Evolutionary conservation across 2,797 vertebrate species (phyloP), one percentile per base, ranked within the genome.

Genomic region (Eupleurogrammus muticus): DNA sequence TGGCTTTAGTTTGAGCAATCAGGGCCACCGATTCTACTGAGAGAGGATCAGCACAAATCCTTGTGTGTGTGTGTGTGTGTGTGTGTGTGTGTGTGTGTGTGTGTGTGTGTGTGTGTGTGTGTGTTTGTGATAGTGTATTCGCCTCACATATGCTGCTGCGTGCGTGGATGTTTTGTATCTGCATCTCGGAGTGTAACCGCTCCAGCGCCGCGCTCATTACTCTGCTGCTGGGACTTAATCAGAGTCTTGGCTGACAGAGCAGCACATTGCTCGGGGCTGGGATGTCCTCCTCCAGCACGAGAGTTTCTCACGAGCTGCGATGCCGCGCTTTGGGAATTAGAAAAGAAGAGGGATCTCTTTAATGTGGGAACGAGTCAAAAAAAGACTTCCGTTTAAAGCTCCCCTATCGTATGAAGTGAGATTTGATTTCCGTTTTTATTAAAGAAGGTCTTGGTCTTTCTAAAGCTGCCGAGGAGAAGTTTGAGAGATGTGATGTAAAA

Each of bases 1-100:
- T 79, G 80, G 73, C 76, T 85, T 85, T 60, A 61, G 66, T 75
- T 79, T 69, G 62, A 70, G 75, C 81, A 87, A 88, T 87, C 83
- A 75, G 67, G 66, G 69, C 73, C 72, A 54, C 61, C 40, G 9
- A 71, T 68, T 83, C 81, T 70, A 67, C 82, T 38, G 78, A 83
- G 75, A 84, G 54, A 68, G 79, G 82, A 77, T 89, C 83, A 80
- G 77, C 71, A 14, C 73, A 83, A 83, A 85, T 80, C 82, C 62
- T 9, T 6, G 23, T 44, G 50, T 46, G 57, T 62, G 32, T 77
- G 56, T 53, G 47, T 59, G 49, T 47, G 44, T 62, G 59, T 14
- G 36, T 24, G 23, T 47, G 17, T 16, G 23, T 14, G 23, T 28
- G 32, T 47, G 11, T 46, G 23, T 20, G 36, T 42, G 20, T 16